phyloP scores from a whole-genome alignment of 2,888 invertebrate genomes.

The Pemphredon lugubris region DNA sequence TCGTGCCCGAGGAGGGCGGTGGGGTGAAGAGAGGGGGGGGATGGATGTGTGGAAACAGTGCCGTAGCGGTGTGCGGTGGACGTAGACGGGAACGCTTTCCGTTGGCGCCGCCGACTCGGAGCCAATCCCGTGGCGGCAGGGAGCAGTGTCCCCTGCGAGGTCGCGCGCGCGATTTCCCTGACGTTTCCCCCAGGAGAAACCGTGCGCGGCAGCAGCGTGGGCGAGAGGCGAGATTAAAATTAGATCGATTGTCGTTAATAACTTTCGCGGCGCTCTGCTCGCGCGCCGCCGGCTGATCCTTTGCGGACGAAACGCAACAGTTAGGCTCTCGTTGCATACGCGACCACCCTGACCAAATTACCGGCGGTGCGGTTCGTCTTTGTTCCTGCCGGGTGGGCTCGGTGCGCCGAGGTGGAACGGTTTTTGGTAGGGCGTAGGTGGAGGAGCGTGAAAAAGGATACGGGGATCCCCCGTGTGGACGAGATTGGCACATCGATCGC shows the following conservation, averaged over 20 bases:
- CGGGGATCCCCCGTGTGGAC: too few species aligned
- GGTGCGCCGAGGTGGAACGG: too few species aligned
- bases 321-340: slow-evolving; percentile 21
- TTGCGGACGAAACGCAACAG: slow-evolving; percentile 49
- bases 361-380: too few species aligned
- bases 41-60: slow-evolving; percentile 16
- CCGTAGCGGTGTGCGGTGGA: background rate
- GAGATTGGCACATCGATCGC: too few species aligned
- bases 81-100: slow-evolving; percentile 58
- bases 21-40: too few species aligned
- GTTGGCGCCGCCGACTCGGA: slow-evolving; percentile 48
- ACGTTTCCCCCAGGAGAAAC: slow-evolving; percentile 35
- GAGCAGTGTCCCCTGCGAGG: slow-evolving; percentile 64
- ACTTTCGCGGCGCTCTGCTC: slow-evolving; percentile 28
- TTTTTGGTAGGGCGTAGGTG: too few species aligned
- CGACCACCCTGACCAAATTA: too few species aligned
- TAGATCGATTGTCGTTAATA: slow-evolving; percentile 66
- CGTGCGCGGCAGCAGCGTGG: slow-evolving; percentile 41
- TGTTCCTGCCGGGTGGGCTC: too few species aligned
- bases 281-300: slow-evolving; percentile 10
- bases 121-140: slow-evolving; percentile 53
- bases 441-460: too few species aligned
- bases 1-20: slow-evolving; percentile 1
- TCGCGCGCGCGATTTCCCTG: slow-evolving; percentile 60
- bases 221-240: slow-evolving; percentile 60